Evolutionary conservation across 1,140 invertebrate genomes (phyloP).

Genomic region (Orchestia grillus): DNA sequence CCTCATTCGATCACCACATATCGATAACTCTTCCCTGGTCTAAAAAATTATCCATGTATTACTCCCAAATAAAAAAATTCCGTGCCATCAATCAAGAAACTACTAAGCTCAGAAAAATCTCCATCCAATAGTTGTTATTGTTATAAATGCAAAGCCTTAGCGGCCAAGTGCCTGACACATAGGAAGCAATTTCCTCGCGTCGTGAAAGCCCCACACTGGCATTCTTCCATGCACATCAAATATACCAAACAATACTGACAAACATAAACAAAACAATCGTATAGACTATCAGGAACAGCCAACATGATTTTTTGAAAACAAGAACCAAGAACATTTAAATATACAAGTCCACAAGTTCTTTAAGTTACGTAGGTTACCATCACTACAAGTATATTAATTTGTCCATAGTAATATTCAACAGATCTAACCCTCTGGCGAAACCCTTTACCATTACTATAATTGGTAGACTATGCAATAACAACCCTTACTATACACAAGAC

Average conservation of each 20-base stretch:
- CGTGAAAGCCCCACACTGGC: constrained; percentile 46
- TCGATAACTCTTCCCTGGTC: neutral
- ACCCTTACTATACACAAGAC: constrained; percentile 69
- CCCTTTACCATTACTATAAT: constrained; percentile 69
- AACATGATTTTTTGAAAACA: constrained; percentile 68
- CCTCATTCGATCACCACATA: neutral
- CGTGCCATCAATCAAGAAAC: constrained; percentile 28
- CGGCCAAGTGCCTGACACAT: constrained; percentile 42
- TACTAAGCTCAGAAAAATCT: constrained; percentile 1
- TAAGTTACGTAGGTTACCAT: constrained; percentile 64
- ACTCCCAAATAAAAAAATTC: neutral
- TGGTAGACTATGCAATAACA: constrained; percentile 69
- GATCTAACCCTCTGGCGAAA: constrained; percentile 68
- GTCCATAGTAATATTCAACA: constrained; percentile 68
- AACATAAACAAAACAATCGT: constrained; percentile 68
- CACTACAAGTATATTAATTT: constrained; percentile 68
- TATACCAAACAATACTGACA: constrained; percentile 68
- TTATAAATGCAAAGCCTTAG: constrained; percentile 53
- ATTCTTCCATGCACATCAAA: constrained; percentile 66
- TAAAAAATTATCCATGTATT: neutral
- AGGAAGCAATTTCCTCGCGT: neutral
- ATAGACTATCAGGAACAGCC: constrained; percentile 68
- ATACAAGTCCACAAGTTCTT: constrained; percentile 68
- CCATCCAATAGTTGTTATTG: constrained; percentile 26
- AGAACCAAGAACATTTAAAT: constrained; percentile 69